These are phyloP conservation scores for Varanus salvator DNA, from an alignment of 2,113 vertebrate genomes.

Conservation along the genomic window DNA sequence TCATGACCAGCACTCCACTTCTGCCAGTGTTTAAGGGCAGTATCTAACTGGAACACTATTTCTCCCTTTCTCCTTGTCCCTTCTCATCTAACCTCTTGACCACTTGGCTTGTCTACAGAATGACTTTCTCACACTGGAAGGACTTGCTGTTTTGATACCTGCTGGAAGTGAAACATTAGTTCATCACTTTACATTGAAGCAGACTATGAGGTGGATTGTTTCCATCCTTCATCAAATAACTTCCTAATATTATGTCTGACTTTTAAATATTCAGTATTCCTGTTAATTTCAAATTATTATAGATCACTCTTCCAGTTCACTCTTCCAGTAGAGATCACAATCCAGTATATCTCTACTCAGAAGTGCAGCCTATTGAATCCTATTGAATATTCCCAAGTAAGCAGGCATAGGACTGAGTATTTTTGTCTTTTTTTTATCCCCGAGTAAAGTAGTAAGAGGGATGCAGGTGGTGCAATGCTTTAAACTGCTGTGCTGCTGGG, in stretches of 20 bases:
- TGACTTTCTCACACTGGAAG: background rate
- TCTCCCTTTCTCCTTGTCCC: background rate
- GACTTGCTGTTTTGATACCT: background rate
- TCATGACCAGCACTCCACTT: no score
- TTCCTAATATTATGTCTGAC: background rate
- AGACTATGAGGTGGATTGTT: background rate
- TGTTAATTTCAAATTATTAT: background rate
- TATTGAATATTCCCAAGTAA: background rate
- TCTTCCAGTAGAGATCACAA: no score
- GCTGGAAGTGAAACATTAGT: background rate
- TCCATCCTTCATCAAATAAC: background rate
- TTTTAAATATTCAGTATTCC: background rate
- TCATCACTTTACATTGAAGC: background rate
- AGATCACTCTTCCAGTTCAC: background rate
- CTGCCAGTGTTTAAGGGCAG: no score
- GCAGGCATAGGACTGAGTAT: background rate
- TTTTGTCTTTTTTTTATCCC: background rate
- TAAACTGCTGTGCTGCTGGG: no score
- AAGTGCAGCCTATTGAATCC: background rate
- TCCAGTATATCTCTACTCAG: background rate
- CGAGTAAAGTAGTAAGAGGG: background rate
- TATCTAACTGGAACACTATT: no score
- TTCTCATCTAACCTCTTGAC: background rate
- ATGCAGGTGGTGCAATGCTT: no score
- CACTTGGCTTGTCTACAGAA: background rate